Evolutionary conservation across 2,888 invertebrate species (phyloP), one percentile per base, ranked within the genome.

Genomic region (Pseudanteris insignis): DNA sequence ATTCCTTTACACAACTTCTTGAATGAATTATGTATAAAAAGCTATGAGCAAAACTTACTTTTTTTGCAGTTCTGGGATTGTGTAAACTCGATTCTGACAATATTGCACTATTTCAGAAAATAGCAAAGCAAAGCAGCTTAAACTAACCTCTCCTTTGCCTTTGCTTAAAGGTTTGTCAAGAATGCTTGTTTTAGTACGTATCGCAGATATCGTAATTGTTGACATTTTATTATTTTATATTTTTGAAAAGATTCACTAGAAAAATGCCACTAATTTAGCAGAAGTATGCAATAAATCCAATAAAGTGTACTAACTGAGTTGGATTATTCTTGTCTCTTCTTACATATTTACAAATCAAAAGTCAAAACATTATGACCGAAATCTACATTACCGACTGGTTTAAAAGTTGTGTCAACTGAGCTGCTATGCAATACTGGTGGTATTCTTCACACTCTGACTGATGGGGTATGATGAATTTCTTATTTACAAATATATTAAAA

Each of bases 71-170:
- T 97, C 96, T n/a, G 92, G 90, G 21, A 97, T 92, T 7, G 94
- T 95, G 76, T 92, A 92, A 5, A 95, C 95, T 70, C 94, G 89
- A 83, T 92, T 96, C 83, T 99, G 97, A 74, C 95, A 95, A 82
- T 99, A 99, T 79, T 97, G 96, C 1, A 99, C 96, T 63, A 98
- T 89, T 85, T 99, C 99, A 11, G 97, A 96, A 81, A 99, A 99
- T 50, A 99, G 83, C 36, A 99, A 84, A 1, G 97, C 96, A 82
- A 94, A 98, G 70, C 94, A 90, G 69, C 94, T 93, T 43, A 95
- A 81, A 37, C 94, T 96, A 50, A 95, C 90, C 84, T 96, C 96
- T 9, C 90, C 89, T 81, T 94, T 94, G 4, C 95, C 95, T 82
- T 93, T 92, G 69, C 94, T 94, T 1, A 96, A 79, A 1, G 94